Evolutionary conservation across 2,888 invertebrate genomes (phyloP), one percentile per base, ranked within the genome.

Genomic region (Pristionchus entomophagus): DNA sequence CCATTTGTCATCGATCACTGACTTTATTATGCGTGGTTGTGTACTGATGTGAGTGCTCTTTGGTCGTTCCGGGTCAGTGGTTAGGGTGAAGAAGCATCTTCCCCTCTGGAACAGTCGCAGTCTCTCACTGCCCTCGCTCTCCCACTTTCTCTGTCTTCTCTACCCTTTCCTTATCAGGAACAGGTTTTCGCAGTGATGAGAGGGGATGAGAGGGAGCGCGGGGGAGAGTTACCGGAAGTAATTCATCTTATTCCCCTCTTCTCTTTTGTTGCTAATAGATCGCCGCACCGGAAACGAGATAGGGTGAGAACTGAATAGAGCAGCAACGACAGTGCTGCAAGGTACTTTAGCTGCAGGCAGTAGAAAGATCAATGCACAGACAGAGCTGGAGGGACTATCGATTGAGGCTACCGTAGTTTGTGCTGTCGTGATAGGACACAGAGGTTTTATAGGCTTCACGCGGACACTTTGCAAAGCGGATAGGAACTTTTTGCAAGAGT

Each of bases 261-360:
- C 73, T 73, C 62, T 77, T 85, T 77, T 77, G 85, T 77, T 85
- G 49, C 73, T 77, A 85, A 85, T 73, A 77, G 77, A 77, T 56
- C 14, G 51, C 49, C 35, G 77, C n/a, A 59, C 59, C 83, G 77
- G 85, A 85, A 77, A 35, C 29, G 85, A 85, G 73, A 77, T 53
- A 85, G 73, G 32, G 32, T 29, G 45, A 0, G 69, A 32, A 59
- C 26, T 2, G 41, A 22, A 26, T 49, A 65, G 65, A 69, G 84
- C 26, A 29, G 73, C 73, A 41, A 45, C 45, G 73, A 73, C 12
- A 73, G n/a, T 45, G 73, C 73, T 73, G 73, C 73, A 73, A 73
- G 73, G 73, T 38, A 69, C 38, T 32, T 8, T 26, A 38, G 41
- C 41, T 41, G 73, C 73, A 26, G 38, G 65, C 73, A 12, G 73